Conservation (phyloP, 2,113 vertebrate species). For the Diglossa brunneiventris region DNA sequence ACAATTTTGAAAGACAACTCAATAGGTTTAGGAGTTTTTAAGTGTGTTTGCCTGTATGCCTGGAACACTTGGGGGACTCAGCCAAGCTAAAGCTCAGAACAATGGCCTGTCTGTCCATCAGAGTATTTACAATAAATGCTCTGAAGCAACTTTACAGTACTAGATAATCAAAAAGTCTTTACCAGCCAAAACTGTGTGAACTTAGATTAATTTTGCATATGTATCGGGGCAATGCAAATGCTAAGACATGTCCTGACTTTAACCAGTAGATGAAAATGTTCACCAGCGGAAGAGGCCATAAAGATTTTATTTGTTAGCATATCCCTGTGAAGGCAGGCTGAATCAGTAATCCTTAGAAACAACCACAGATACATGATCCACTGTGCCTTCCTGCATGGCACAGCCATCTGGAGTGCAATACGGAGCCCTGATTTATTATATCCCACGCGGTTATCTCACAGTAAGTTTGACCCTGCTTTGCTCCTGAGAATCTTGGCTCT, state of each 20-base stretch:
- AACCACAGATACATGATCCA: constrained; percentile 33
- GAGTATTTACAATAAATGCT: neutral
- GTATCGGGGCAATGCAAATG: neutral
- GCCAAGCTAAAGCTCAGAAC: constrained; percentile 47
- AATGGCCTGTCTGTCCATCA: constrained; percentile 49
- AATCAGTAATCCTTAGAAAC: constrained; percentile 43
- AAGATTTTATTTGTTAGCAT: constrained; percentile 63
- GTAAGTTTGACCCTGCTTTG: constrained; percentile 50
- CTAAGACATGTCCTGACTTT: neutral
- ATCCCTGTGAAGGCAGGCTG: constrained; percentile 55
- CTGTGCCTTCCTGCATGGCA: constrained; percentile 48
- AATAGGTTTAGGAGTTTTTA: constrained; percentile 60
- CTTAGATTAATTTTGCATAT: constrained; percentile 33
- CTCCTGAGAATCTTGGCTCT: constrained; percentile 27
- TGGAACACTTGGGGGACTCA: constrained; percentile 47
- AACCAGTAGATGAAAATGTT: constrained; percentile 48
- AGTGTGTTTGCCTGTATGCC: constrained; percentile 49
- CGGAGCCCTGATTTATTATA: constrained; percentile 60
- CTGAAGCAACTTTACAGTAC: constrained; percentile 25
- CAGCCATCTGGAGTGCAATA: constrained; percentile 69
- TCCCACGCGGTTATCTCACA: constrained; percentile 37
- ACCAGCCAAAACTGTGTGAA: neutral
- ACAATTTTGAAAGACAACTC: constrained; percentile 68
- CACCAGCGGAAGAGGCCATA: constrained; percentile 25
- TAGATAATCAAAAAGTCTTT: neutral